Evolutionary conservation across 2,797 vertebrate species (phyloP), one percentile per base, ranked within the genome.

Genomic region (Odontamblyopus rebecca): DNA sequence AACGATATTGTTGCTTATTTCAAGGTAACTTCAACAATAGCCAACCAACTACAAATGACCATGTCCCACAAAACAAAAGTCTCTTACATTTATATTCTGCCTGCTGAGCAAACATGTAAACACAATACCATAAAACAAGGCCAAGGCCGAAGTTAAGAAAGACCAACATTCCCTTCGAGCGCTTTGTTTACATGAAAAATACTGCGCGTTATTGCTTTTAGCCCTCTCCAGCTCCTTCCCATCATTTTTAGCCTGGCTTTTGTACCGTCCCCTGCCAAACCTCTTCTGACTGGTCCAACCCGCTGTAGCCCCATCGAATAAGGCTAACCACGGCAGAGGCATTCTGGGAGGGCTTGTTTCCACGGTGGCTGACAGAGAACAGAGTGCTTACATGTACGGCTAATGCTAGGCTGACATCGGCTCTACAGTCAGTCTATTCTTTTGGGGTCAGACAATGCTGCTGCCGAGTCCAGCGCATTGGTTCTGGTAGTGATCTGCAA

Each of bases 321-420:
- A 70, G 67, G 23, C 76, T 83, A 89, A 89, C 88, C 82, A 29
- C 84, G 51, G 85, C 81, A 79, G 74, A 66, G 23, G 79, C 79
- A 80, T 89, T 88, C 87, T 83, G 72, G 69, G 70, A 86, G 83
- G 71, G 67, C 82, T 82, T 76, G 66, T 85, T 85, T 84, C 78
- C 75, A 60, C 7, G 78, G 63, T 71, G 69, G 62, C 61, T 48
- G 79, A 77, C 69, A 26, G 32, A 41, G 78, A 79, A 67, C 73
- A 74, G 72, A 75, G 74, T 35, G 75, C 50, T 69, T n/a, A 63
- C 64, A 79, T 73, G 79, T 51, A 32, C 38, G 27, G 59, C 11
- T 68, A 53, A 63, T 73, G 68, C 68, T 30, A 67, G 27, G 64
- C 5, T 53, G 16, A 67, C 64, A 53, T 50, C 13, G 41, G 63